These are phyloP conservation scores for Ophonus ardosiacus DNA, from an alignment of 2,888 invertebrate species.

Conservation along the genomic window DNA sequence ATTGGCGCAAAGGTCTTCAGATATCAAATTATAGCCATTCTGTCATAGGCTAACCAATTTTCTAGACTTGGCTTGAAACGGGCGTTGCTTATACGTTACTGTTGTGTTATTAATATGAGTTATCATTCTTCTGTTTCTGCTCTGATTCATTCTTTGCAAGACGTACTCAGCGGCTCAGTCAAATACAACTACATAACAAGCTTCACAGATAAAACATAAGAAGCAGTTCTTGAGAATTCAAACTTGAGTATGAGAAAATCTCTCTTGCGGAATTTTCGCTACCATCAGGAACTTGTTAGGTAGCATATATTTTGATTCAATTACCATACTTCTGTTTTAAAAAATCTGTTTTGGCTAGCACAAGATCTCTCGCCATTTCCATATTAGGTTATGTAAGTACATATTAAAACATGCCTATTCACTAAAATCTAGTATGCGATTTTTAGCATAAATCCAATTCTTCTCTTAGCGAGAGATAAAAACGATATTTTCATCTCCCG, in stretches of 20 bases:
- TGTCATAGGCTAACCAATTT: conserved; percentile 36
- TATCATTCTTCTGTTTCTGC: not conserved
- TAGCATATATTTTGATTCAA: not conserved
- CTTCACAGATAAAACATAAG: not conserved
- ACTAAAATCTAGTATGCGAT: too few species aligned
- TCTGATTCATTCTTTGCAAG: not conserved
- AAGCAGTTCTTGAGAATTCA: not conserved
- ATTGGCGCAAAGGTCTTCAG: conserved; percentile 42
- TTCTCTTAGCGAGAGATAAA: too few species aligned
- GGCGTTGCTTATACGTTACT: conserved; percentile 1
- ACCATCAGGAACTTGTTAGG: not conserved
- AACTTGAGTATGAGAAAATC: not conserved
- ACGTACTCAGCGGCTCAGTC: not conserved
- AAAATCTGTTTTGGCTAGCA: too few species aligned
- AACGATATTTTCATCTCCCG: not conserved
- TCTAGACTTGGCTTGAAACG: conserved; percentile 9
- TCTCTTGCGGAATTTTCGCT: not conserved
- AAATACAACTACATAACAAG: not conserved
- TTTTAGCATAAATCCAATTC: too few species aligned
- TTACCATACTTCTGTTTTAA: not conserved
- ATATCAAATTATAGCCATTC: conserved; percentile 29
- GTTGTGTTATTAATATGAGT: conserved; percentile 18
- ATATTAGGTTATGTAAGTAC: too few species aligned
- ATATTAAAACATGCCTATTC: too few species aligned
- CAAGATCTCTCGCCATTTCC: too few species aligned